Base-by-base conservation (phyloP, 2,113 vertebrate genomes). In the Microcebus griseorufus region DNA sequence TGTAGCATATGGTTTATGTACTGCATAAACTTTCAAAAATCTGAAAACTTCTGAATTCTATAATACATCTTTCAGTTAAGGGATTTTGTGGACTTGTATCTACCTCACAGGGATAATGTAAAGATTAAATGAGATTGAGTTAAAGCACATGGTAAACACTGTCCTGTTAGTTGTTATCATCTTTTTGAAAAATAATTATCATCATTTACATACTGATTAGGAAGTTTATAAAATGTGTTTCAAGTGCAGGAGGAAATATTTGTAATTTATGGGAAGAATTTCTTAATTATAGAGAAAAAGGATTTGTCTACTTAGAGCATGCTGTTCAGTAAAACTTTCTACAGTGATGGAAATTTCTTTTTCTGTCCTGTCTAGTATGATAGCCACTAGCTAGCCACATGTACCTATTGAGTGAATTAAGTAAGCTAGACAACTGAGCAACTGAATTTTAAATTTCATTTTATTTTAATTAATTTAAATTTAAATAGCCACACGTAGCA, bases 401-500 rank as follows among this genome's bases (percentile, higher is more conserved):
- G 48, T 94, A 78, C 51, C 37, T 72, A 22, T 23, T 95, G 22
- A 85, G 27, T n/a, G 25, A 51, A 8, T 75, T 69, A 73, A 97
- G 51, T 85, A 81, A 96, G 39, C 1, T 55, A 72, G 60, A 12
- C 16, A 34, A 51, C 82, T 39, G 32, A 92, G 42, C 18, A 83
- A 42, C 27, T 53, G 64, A 79, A 87, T 82, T 94, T 90, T 83
- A 70, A 42, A 75, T 65, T 95, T 92, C 53, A 73, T 58, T 88
- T 69, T 67, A 32, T 64, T 82, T 91, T 69, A 84, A 78, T 76
- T 51, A 72, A 65, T 84, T 78, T 81, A 87, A 88, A 78, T 80
- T 87, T 80, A 96, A 86, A 8, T 95, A 82, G 64, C 16, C 70
- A 67, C 12, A 53, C 37, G 34, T 76, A 48, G 22, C 14, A 92